Evolutionary conservation across 2,113 vertebrate genomes (phyloP), one percentile per base, ranked within the genome.

Genomic region (Tetrax tetrax): DNA sequence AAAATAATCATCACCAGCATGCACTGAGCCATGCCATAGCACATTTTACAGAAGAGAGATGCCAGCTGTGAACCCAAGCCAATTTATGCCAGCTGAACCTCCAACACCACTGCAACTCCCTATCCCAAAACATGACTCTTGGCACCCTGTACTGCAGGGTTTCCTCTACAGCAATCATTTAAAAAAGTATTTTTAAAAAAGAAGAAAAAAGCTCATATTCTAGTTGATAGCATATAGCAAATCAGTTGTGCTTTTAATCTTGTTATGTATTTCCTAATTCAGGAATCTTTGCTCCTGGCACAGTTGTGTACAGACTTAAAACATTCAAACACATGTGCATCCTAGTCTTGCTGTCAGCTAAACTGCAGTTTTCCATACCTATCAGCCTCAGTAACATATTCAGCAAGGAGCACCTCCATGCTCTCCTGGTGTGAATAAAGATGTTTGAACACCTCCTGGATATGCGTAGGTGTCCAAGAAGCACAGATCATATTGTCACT

Each of bases 211-310:
- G 1, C 29, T 82, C 10, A 8, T 24, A 47, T 35, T 29, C 23
- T 79, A 61, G 54, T n/a, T 77, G n/a, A 56, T 24, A 57, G 41
- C n/a, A 51, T 12, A 81, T 12, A 79, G 59, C 19, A 80, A 94
- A 94, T 83, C 27, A 79, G 22, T 33, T 85, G n/a, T 74, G 56
- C 60, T 93, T 91, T 87, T 83, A 64, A 74, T 86, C 61, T n/a
- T 61, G 43, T 64, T 91, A 25, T 2, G 8, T 63, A 28, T 76
- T 71, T 89, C 74, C 59, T 51, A 70, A 80, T 59, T 69, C 54
- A 48, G 63, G 54, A 77, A 60, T 76, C 70, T 87, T 82, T 83
- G 64, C 69, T 94, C 28, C 41, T 90, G 75, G 76, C 59, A 64
- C 12, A 66, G 23, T 7, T 41, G 47, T 0, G 0, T 23, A 23